These are phyloP conservation scores for Orcinus orca DNA, from an alignment of 2,113 vertebrate species.

Conservation along the genomic window DNA sequence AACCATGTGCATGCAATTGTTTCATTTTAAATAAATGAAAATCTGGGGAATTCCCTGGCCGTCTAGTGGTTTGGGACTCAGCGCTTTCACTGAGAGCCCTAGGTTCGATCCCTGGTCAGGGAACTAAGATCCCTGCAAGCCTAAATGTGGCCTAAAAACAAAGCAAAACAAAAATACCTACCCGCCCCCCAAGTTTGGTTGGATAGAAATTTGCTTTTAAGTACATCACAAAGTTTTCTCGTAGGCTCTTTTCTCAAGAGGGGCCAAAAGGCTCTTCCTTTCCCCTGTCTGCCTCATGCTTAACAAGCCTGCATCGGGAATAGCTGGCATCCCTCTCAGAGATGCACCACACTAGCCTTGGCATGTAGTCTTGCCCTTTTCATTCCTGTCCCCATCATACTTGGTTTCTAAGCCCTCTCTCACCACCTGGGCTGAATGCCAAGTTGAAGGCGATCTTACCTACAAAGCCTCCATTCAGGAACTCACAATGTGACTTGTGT, in stretches of 20 bases:
- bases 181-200: not conserved
- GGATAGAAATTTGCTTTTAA: not conserved
- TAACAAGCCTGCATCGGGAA: not conserved
- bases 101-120: not conserved
- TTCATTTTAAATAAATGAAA: slow-evolving; percentile 11
- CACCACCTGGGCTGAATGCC: not conserved
- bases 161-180: not conserved
- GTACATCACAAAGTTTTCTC: not conserved
- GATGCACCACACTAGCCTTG: not conserved
- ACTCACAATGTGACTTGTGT: not conserved
- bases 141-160: not conserved
- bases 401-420: not conserved
- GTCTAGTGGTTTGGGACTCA: not conserved
- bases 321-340: not conserved
- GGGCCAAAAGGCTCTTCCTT: not conserved
- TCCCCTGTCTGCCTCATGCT: not conserved
- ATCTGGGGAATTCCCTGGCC: not conserved
- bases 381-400: not conserved
- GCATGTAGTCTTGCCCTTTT: not conserved
- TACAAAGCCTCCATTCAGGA: not conserved
- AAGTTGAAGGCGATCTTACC: not conserved
- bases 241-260: not conserved
- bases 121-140: not conserved
- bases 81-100: not conserved
- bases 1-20: not conserved